These are phyloP conservation scores for Platichthys stellatus DNA, from an alignment of 2,113 vertebrate species.

Conservation along the genomic window DNA sequence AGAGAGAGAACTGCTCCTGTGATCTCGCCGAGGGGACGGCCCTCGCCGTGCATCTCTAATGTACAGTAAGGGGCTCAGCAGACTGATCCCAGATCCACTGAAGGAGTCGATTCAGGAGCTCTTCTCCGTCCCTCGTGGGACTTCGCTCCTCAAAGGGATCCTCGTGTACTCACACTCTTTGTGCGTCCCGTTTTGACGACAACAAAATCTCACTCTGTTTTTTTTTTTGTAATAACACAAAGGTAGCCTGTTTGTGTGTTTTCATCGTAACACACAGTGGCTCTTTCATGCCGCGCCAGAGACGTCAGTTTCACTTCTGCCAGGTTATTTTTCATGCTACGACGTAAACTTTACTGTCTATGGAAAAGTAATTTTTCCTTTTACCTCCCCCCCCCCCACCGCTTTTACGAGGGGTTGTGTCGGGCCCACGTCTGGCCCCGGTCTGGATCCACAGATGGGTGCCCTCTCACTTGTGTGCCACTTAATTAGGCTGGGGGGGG, in stretches of 20 bases:
- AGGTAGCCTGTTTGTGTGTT: conserved; percentile 25
- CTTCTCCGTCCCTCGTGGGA: background rate
- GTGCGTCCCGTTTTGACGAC: conserved; percentile 20
- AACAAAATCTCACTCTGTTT: conserved; percentile 32
- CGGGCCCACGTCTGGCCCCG: conserved; percentile 35
- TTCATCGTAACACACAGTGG: conserved; percentile 2
- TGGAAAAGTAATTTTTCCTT: conserved; percentile 17
- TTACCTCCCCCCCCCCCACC: background rate
- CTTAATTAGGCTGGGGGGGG: conserved; percentile 74
- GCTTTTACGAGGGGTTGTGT: conserved; percentile 64
- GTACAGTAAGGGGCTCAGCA: conserved; percentile 5
- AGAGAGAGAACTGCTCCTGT: conserved; percentile 19
- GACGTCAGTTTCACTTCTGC: background rate
- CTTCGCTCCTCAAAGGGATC: conserved; percentile 31
- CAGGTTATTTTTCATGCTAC: too few species aligned
- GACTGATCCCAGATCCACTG: conserved; percentile 11
- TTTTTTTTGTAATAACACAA: conserved; percentile 29
- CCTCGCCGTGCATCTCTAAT: conserved; percentile 40
- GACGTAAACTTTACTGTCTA: conserved; percentile 29
- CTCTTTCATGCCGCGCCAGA: conserved; percentile 27
- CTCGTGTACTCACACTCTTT: background rate
- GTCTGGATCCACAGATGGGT: conserved; percentile 63
- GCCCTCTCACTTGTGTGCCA: conserved; percentile 64
- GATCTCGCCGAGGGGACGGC: conserved; percentile 44
- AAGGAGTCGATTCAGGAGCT: conserved; percentile 7